Conservation (phyloP, 2,888 invertebrate genomes). For the Mythimna pallens region DNA sequence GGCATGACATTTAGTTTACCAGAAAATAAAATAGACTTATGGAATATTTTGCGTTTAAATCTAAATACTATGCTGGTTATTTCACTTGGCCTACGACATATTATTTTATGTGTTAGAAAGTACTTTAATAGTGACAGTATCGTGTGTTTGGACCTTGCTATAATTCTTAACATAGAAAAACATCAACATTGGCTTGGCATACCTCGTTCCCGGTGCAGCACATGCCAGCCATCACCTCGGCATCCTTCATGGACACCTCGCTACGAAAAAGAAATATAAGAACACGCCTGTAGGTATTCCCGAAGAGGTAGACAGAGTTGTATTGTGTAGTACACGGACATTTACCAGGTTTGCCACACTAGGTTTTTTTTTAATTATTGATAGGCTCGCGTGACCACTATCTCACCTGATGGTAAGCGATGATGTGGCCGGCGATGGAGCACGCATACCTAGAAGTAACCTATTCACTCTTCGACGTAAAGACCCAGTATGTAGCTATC, state of each 20-base stretch:
- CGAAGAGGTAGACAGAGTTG: background rate
- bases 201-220: slow-evolving; percentile 79
- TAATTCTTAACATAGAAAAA: slow-evolving; percentile 14
- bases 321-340: too few species aligned
- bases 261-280: slow-evolving; percentile 67
- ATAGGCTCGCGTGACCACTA: too few species aligned
- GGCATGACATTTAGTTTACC: background rate
- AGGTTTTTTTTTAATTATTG: too few species aligned
- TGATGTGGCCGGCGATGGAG: too few species aligned
- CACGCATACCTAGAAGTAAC: too few species aligned
- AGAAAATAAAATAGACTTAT: background rate
- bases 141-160: slow-evolving; percentile 77
- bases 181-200: slow-evolving; percentile 21
- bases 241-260: slow-evolving; percentile 78
- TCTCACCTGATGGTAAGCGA: too few species aligned
- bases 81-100: background rate
- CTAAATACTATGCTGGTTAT: background rate
- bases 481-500: too few species aligned
- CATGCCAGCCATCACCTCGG: slow-evolving; percentile 79
- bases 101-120: background rate
- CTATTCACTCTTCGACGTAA: too few species aligned
- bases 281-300: background rate
- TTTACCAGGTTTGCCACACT: too few species aligned
- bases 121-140: slow-evolving; percentile 17
- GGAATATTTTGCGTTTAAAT: background rate